Conservation (phyloP, 2,797 vertebrate genomes). For the Lithobates pipiens region DNA sequence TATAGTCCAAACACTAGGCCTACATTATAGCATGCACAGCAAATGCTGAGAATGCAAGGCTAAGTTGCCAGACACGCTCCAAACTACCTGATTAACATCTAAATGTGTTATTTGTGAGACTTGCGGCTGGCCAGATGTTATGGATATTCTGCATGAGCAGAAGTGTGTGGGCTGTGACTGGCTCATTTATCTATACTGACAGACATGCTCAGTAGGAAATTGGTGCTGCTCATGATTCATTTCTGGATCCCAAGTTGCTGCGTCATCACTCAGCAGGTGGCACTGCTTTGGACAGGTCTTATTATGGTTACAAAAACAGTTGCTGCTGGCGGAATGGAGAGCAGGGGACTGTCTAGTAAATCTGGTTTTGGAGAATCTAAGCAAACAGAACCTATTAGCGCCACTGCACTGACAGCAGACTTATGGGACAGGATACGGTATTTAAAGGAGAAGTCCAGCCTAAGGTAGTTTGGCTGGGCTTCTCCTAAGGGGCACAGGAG, state of each 20-base stretch:
- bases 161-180: slow-evolving; percentile 18
- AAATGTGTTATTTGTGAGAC: slow-evolving; percentile 19
- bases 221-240: slow-evolving; percentile 6
- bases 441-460: no score
- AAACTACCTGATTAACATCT: slow-evolving; percentile 22
- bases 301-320: neutral
- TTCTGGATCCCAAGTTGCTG: slow-evolving; percentile 11
- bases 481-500: no score
- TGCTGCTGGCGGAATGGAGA: neutral
- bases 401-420: no score
- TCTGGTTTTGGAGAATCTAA: no score
- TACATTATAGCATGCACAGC: neutral
- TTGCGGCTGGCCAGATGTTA: slow-evolving; percentile 41
- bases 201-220: slow-evolving; percentile 23
- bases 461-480: no score
- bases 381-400: no score
- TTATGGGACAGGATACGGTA: neutral
- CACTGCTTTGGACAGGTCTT: slow-evolving; percentile 20
- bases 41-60: neutral
- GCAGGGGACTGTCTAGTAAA: neutral
- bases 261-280: slow-evolving; percentile 34
- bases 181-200: slow-evolving; percentile 42
- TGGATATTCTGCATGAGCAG: slow-evolving; percentile 32
- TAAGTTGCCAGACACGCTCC: neutral
- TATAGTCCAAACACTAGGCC: neutral